A percentile compares a stretch with the other conserved stretches of the same genome.
Conservation (phyloP, 2,888 invertebrate species). For the Escarpia spicata region DNA sequence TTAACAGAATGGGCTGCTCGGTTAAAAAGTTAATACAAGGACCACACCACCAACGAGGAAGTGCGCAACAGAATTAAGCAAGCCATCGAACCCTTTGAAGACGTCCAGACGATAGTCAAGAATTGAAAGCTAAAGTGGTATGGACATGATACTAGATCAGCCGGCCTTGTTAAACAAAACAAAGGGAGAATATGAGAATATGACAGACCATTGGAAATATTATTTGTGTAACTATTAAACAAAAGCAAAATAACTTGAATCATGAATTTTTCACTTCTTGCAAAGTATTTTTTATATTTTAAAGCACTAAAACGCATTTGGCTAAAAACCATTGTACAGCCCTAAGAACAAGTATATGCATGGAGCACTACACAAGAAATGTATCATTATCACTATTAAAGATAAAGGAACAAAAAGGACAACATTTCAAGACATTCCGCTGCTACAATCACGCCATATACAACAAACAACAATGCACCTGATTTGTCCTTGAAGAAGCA, state of each 20-base stretch:
- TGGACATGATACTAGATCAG: too few species aligned
- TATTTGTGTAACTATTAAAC: background rate
- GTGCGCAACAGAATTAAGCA: too few species aligned
- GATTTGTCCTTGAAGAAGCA: conserved; percentile 97
- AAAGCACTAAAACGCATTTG: background rate
- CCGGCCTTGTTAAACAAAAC: too few species aligned
- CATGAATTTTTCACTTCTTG: background rate
- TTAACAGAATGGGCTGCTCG: background rate
- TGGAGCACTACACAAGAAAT: background rate
- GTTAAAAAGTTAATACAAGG: background rate
- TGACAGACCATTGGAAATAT: background rate
- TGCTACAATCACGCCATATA: background rate
- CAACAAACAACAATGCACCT: conserved; percentile 47
- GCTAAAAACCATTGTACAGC: too few species aligned
- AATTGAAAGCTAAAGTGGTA: too few species aligned
- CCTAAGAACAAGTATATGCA: background rate
- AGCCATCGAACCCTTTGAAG: too few species aligned
- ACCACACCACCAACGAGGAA: too few species aligned
- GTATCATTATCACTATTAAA: background rate
- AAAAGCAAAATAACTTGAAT: background rate
- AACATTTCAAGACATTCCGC: background rate
- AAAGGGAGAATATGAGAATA: too few species aligned
- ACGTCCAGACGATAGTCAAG: too few species aligned
- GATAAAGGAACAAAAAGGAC: background rate
- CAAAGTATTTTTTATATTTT: background rate